Base-by-base conservation (phyloP, 2,797 vertebrate genomes). In the Erithacus rubecula region DNA sequence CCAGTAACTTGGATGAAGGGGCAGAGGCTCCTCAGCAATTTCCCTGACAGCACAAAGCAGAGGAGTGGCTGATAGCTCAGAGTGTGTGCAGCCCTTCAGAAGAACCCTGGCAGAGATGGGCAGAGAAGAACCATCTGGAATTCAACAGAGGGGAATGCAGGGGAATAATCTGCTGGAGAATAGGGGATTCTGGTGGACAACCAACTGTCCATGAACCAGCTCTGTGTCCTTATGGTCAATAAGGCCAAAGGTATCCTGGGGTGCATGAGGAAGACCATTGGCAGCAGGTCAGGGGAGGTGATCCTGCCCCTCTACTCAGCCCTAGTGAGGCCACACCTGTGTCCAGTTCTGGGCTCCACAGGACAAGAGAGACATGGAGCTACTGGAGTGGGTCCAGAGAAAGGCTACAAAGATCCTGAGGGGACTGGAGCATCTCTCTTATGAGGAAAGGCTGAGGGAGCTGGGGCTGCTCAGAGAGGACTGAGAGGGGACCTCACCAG, bases 251-350 rank as follows among this genome's bases (percentile, higher is more conserved):
- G 9, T n/a, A 15, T 49, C 32, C 44, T 21, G 44, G 21, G 11
- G 20, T 44, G 21, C 44, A 21, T 44, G 21, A 21, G 36, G 11
- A 29, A 49, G 23, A 56, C 4, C 22, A 32, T 2, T 69, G 36
- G 3, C 43, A 37, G 23, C 5, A 56, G 49, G 10, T 5, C 0
- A 0, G 69, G 20, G 23, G 5, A 69, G 16, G 7, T 49, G 23
- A 49, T 63, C n/a, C 16, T 63, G 20, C 0, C 8, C 6, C 23
- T 70, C 37, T 51, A 1, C 17, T 70, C 51, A 77, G 49, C 20
- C 36, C 37, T 58, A 6, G 4, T 11, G 43, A 76, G 27, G 23
- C 16, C 27, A n/a, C n/a, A n/a, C n/a, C n/a, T n/a, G n/a, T n/a
- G n/a, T n/a, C n/a, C n/a, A n/a, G n/a, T n/a, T n/a, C n/a, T n/a